A percentile compares a stretch with the other conserved stretches of the same genome.
Evolutionary conservation across 2,797 vertebrate species (phyloP).

Genomic region (Sebastes matsubarae): DNA sequence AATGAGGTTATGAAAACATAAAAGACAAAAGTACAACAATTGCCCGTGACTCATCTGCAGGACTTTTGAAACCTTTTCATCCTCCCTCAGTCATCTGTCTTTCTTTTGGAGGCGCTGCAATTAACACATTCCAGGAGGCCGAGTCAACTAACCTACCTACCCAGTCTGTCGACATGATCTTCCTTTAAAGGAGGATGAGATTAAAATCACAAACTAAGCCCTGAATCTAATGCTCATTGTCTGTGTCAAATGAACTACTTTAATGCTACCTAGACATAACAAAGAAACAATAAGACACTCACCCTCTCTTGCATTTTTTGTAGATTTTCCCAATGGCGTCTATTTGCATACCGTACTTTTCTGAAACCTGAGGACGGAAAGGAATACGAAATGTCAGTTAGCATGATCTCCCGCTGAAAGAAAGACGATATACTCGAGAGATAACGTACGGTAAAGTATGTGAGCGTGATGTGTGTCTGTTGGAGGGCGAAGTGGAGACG

Average conservation of each 20-base stretch:
- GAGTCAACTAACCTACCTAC: conserved; percentile 59
- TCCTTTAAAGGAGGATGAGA: conserved; percentile 53
- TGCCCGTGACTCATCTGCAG: conserved; percentile 66
- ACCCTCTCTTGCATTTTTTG: conserved; percentile 99
- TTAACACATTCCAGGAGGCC: conserved; percentile 74
- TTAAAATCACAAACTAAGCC: conserved; percentile 46
- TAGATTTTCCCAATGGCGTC: conserved; percentile 97
- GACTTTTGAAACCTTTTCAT: conserved; percentile 66
- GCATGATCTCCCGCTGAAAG: conserved; percentile 3
- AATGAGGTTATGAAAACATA: conserved; percentile 56
- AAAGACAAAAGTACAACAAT: conserved; percentile 42
- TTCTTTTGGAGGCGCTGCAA: conserved; percentile 60
- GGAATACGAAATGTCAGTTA: conserved; percentile 42
- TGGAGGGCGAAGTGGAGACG: not conserved
- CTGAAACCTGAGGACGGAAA: conserved; percentile 90
- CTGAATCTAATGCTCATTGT: not conserved
- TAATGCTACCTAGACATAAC: not conserved
- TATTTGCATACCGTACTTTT: conserved; percentile 94
- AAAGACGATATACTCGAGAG: conserved; percentile 22
- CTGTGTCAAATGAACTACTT: not conserved
- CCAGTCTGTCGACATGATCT: conserved; percentile 61
- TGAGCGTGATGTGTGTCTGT: not conserved
- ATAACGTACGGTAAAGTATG: not conserved
- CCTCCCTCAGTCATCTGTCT: conserved; percentile 48
- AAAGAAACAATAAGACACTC: conserved; percentile 67